Conservation (phyloP, 2,888 invertebrate genomes). For the Diarsia dahlii region DNA sequence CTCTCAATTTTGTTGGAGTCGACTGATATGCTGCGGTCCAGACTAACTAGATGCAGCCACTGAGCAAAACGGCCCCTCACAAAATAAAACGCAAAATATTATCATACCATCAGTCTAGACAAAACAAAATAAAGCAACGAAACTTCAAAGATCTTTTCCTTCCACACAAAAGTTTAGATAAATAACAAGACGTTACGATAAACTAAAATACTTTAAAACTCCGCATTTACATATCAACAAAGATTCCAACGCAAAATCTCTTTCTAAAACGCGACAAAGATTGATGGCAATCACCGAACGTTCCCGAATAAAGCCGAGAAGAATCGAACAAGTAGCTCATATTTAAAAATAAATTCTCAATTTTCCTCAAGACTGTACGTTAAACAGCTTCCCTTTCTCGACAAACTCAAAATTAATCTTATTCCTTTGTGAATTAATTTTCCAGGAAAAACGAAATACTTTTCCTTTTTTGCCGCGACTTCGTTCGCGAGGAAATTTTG, state of each 20-base stretch:
- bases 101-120: background rate
- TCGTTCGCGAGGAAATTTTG: too few species aligned
- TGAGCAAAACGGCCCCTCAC: background rate
- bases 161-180: background rate
- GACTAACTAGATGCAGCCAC: background rate
- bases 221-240: slow-evolving; percentile 30
- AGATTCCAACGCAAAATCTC: slow-evolving; percentile 36
- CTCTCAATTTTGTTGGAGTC: too few species aligned
- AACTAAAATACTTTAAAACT: slow-evolving; percentile 20
- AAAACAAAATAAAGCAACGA: background rate
- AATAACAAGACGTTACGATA: background rate
- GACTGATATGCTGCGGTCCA: too few species aligned
- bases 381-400: slow-evolving; percentile 31
- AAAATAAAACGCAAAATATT: too few species aligned
- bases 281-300: slow-evolving; percentile 37
- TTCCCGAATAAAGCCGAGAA: slow-evolving; percentile 23
- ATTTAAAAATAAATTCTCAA: slow-evolving; percentile 57
- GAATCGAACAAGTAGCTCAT: slow-evolving; percentile 37
- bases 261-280: slow-evolving; percentile 46
- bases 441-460: slow-evolving; percentile 23
- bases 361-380: slow-evolving; percentile 28
- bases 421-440: slow-evolving; percentile 54
- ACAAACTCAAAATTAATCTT: slow-evolving; percentile 50
- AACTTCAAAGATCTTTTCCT: background rate
- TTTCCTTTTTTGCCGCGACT: too few species aligned